Base-by-base conservation (phyloP, 2,113 vertebrate species). In the Ascaphus truei region DNA sequence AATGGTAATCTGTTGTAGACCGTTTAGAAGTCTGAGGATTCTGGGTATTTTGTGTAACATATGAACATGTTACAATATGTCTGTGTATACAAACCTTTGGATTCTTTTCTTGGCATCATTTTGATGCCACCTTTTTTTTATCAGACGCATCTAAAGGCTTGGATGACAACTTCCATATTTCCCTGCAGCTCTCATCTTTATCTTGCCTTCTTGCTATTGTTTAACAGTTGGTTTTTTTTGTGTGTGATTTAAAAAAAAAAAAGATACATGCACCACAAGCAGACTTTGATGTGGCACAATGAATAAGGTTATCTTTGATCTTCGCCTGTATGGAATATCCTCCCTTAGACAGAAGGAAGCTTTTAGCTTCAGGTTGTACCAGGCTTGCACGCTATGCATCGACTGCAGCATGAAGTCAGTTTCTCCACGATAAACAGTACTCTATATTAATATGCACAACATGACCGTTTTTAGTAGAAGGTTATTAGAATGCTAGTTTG, bases 401-500 rank as follows among this genome's bases (percentile, higher is more conserved):
- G 76, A 77, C 79, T 75, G 74, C 77, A 51, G 68, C 58, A 68
- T 47, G 72, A 79, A 85, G 78, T 79, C 74, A 45, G 79, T 82
- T 75, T 23, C 75, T 80, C 77, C 75, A 53, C 80, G 81, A 79
- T 79, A 77, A 75, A 78, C 81, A 52, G 82, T 77, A 52, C 83
- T 86, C 80, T 80, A 89, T 80, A 89, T 92, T 91, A 91, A 88
- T 89, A 93, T 92, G 91, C 88, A 89, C 90, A 86, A 90, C 87
- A 87, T 91, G 91, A 86, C 79, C 75, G 81, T 87, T 87, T 91
- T 82, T 77, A 72, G 88, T 77, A 86, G 92, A 90, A 86, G 79
- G 92, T 93, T 93, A 94, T 95, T 95, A 93, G 91, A 89, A 91
- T 93, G 92, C 93, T 91, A 90, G 91, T 93, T 90, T 87, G 87